These are phyloP conservation scores for Hemibagrus wyckioides DNA, from an alignment of 2,113 vertebrate genomes.

Conservation along the genomic window DNA sequence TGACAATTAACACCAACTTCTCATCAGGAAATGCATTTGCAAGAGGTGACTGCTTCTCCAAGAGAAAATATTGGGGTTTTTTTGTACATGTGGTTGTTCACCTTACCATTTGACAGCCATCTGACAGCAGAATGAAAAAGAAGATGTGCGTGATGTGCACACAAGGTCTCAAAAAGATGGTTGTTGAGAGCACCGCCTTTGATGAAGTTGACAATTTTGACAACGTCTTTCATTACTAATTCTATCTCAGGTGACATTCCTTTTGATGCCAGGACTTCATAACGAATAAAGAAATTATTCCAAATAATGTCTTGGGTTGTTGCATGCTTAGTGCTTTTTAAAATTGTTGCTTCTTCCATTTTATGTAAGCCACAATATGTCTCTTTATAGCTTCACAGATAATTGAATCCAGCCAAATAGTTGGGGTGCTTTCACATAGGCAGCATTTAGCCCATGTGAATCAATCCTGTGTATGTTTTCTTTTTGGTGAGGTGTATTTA, in stretches of 20 bases:
- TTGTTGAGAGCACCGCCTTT: neutral
- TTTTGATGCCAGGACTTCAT: neutral
- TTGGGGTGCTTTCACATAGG: neutral
- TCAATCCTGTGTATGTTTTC: neutral
- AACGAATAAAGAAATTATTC: neutral
- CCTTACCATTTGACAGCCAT: neutral
- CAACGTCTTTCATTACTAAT: neutral
- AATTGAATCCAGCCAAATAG: neutral
- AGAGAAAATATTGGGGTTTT: neutral
- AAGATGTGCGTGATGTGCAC: neutral
- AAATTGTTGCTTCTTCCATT: neutral
- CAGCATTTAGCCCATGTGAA: neutral
- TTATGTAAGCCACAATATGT: neutral
- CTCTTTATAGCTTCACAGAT: neutral
- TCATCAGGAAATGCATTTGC: neutral
- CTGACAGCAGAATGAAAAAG: neutral
- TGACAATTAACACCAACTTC: neutral
- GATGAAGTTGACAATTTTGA: conserved; percentile 9
- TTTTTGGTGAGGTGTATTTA: neutral
- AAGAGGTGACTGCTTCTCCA: neutral
- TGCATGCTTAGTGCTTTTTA: neutral
- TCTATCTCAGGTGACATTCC: neutral
- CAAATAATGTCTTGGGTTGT: neutral
- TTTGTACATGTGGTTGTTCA: neutral
- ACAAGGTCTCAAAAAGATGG: neutral